These are phyloP conservation scores for Incurvaria masculella DNA, from an alignment of 2,888 invertebrate genomes.

Conservation along the genomic window DNA sequence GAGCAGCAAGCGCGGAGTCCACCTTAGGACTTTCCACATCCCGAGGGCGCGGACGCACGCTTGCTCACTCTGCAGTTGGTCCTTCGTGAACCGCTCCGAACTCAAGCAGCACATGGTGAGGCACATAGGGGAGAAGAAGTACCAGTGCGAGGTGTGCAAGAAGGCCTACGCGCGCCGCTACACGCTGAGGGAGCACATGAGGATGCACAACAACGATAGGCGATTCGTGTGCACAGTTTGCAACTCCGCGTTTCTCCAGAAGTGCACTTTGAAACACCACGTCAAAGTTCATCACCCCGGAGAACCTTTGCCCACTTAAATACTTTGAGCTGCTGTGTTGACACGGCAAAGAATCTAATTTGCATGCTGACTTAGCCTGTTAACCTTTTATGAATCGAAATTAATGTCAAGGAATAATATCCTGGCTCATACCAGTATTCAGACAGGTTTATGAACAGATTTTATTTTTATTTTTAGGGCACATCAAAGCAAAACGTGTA, in stretches of 20 bases:
- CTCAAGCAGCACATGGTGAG: constrained; percentile 28
- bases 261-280: constrained; percentile 34
- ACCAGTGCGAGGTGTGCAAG: constrained; percentile 25
- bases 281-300: constrained; percentile 18
- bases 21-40: constrained; percentile 29
- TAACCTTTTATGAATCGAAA: too few relatives aligned
- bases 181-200: constrained; percentile 2
- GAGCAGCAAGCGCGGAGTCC: constrained; percentile 19
- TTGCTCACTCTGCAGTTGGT: constrained; percentile 25
- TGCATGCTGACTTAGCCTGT: too few relatives aligned
- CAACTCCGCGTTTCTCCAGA: constrained; percentile 27
- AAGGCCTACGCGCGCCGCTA: constrained; percentile 14
- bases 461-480: constrained; percentile 43
- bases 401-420: too few relatives aligned
- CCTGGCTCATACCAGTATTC: too few relatives aligned
- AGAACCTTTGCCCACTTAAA: not conserved
- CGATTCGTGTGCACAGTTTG: constrained; percentile 38
- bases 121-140: constrained; percentile 26
- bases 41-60: constrained; percentile 21
- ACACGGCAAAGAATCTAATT: too few relatives aligned
- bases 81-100: constrained; percentile 25
- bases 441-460: not conserved
- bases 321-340: too few relatives aligned
- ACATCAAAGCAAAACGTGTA: constrained; percentile 27
- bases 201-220: not conserved